These are phyloP conservation scores for Halocynthia aurantium DNA, from an alignment of 23 tunicate genomes.

Conservation along the genomic window DNA sequence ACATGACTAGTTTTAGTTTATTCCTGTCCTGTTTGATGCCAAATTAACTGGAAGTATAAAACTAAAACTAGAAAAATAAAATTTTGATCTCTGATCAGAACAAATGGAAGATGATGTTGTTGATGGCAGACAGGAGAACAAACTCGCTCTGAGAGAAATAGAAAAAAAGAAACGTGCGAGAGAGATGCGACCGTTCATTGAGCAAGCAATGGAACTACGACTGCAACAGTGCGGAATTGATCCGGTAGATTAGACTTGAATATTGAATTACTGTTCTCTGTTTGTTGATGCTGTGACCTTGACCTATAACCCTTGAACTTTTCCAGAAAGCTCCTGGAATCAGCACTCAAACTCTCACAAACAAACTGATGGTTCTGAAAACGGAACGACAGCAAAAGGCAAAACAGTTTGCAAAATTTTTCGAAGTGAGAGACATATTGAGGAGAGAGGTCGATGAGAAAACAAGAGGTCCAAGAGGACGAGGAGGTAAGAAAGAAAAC, in stretches of 20 bases:
- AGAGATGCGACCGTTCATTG: constrained; percentile 20
- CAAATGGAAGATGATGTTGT: not conserved
- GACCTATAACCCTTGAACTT: not conserved
- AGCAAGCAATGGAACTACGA: constrained; percentile 24
- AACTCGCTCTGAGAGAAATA: not conserved
- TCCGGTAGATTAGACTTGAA: no score
- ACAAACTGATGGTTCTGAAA: constrained; percentile 60
- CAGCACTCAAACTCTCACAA: constrained; percentile 31
- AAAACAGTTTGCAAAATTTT: constrained; percentile 26
- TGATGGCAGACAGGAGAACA: not conserved
- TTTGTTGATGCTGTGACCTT: not conserved
- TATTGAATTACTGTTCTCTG: constrained; percentile 11
- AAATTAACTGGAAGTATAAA: not conserved
- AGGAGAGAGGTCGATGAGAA: constrained; percentile 25
- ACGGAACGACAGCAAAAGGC: constrained; percentile 48
- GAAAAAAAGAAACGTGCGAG: constrained; percentile 17
- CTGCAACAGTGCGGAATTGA: constrained; percentile 42
- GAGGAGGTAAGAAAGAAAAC: not conserved
- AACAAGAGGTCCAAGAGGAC: not conserved
- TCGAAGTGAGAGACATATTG: constrained; percentile 27
- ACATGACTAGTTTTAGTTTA: no score
- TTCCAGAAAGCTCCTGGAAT: constrained; percentile 38
- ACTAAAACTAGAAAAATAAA: not conserved
- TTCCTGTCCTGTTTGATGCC: no score
- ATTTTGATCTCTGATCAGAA: not conserved